Conservation (phyloP, 1,140 invertebrate species). For the Megalopta genalis region DNA sequence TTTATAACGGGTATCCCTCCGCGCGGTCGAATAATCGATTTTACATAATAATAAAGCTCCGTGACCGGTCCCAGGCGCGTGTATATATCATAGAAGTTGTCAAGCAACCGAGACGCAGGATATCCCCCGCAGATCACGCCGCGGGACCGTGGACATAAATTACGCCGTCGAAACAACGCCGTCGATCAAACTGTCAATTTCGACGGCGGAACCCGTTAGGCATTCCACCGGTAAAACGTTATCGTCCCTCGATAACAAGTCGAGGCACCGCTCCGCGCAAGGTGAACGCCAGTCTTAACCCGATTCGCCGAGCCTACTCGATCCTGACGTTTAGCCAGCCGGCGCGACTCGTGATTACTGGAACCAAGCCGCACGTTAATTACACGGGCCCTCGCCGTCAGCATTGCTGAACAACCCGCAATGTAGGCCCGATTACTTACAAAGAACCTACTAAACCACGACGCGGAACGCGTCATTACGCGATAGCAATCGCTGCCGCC, state of each 20-base stretch:
- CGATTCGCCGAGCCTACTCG: not conserved
- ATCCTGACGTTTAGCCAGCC: not conserved
- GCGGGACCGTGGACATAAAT: slow-evolving; percentile 16
- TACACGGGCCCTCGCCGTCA: not conserved
- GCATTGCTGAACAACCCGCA: not conserved
- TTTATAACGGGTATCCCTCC: slow-evolving; percentile 14
- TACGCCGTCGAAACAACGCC: slow-evolving; percentile 1
- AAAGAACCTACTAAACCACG: no score
- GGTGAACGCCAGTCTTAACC: not conserved
- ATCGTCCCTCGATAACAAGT: slow-evolving; percentile 7
- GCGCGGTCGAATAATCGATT: slow-evolving; percentile 35
- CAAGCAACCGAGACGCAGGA: slow-evolving; percentile 4
- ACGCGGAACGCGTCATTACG: no score
- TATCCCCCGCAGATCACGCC: slow-evolving; percentile 18
- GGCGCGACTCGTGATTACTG: not conserved
- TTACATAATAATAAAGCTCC: slow-evolving; percentile 40
- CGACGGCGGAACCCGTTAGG: not conserved
- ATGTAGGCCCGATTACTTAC: no score
- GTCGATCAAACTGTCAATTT: slow-evolving; percentile 9
- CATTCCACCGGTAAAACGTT: not conserved
- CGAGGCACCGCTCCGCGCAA: not conserved
- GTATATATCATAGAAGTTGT: slow-evolving; percentile 27
- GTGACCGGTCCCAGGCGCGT: not conserved
- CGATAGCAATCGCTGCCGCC: no score
- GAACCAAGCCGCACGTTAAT: not conserved